Percentiles rank a stretch among this genome's conserved stretches.
Conservation (phyloP, 1,140 invertebrate genomes). For the Micrasema longulum region DNA sequence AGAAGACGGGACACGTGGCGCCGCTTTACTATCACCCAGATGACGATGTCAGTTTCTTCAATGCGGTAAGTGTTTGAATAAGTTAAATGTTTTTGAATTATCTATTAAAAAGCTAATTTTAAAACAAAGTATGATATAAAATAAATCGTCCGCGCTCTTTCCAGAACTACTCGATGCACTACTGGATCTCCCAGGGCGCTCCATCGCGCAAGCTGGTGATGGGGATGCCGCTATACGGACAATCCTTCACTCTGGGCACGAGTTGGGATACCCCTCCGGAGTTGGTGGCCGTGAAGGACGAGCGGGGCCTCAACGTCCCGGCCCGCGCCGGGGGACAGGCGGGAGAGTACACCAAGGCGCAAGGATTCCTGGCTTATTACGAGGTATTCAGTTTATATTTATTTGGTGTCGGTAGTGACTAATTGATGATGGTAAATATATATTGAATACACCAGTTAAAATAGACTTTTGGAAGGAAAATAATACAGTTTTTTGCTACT, state of each 20-base stretch:
- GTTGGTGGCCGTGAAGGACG: conserved; percentile 62
- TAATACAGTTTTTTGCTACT: too few species aligned
- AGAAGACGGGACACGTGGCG: conserved; percentile 88
- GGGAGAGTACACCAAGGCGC: conserved; percentile 84
- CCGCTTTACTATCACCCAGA: conserved; percentile 85
- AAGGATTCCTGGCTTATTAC: conserved; percentile 90
- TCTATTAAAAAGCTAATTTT: too few species aligned
- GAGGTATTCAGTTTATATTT: too few species aligned
- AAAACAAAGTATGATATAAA: too few species aligned
- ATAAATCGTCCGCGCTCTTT: too few species aligned
- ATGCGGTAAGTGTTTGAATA: conserved; percentile 68
- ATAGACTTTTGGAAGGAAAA: too few species aligned
- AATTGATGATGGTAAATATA: too few species aligned
- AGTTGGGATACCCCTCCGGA: conserved; percentile 56
- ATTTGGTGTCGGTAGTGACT: too few species aligned
- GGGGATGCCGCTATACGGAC: conserved; percentile 92
- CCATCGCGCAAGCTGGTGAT: conserved; percentile 84
- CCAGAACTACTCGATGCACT: conserved; percentile 87
- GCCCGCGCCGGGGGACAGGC: conserved; percentile 80
- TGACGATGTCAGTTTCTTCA: conserved; percentile 79
- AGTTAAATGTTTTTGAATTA: too few species aligned
- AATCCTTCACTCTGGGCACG: conserved; percentile 79
- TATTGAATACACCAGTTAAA: too few species aligned
- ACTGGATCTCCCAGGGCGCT: conserved; percentile 88
- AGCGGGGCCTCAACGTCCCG: conserved; percentile 78